Evolutionary conservation across 2,797 vertebrate species (phyloP).

Genomic region (Ataeniobius toweri): DNA sequence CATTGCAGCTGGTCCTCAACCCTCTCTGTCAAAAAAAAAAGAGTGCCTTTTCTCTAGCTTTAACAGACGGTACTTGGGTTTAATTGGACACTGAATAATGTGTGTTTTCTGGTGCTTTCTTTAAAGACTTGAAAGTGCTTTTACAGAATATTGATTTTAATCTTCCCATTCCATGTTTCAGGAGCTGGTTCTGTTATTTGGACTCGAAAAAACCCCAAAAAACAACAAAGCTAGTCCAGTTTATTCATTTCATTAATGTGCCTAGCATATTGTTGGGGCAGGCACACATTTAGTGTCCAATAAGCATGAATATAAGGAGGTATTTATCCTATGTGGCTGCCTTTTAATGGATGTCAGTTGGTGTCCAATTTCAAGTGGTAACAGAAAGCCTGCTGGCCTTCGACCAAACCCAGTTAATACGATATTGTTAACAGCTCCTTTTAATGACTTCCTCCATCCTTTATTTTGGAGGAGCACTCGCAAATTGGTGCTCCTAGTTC

Average conservation of each 20-base stretch:
- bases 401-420: conserved; percentile 46
- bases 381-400: conserved; percentile 58
- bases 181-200: conserved; percentile 38
- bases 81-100: conserved; percentile 59
- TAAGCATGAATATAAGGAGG: conserved; percentile 56
- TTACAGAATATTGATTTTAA: conserved; percentile 62
- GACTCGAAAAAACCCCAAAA: conserved; percentile 38
- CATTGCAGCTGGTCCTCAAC: conserved; percentile 45
- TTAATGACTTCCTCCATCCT: conserved; percentile 62
- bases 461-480: conserved; percentile 43
- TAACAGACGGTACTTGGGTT: conserved; percentile 47
- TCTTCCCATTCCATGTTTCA: conserved; percentile 43
- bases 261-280: conserved; percentile 35
- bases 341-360: conserved; percentile 56
- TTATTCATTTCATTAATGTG: conserved; percentile 62
- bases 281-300: conserved; percentile 61
- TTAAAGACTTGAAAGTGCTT: conserved; percentile 46
- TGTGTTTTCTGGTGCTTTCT: conserved; percentile 37
- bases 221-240: conserved; percentile 49
- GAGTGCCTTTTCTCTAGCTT: conserved; percentile 27
- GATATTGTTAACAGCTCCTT: conserved; percentile 55
- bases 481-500: conserved; percentile 35
- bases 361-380: conserved; percentile 62
- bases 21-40: conserved; percentile 40
- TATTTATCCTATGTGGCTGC: conserved; percentile 56